A percentile compares a stretch with the other conserved stretches of the same genome.
Evolutionary conservation across 2,888 invertebrate genomes (phyloP).

Genomic region (Cephus spinipes): DNA sequence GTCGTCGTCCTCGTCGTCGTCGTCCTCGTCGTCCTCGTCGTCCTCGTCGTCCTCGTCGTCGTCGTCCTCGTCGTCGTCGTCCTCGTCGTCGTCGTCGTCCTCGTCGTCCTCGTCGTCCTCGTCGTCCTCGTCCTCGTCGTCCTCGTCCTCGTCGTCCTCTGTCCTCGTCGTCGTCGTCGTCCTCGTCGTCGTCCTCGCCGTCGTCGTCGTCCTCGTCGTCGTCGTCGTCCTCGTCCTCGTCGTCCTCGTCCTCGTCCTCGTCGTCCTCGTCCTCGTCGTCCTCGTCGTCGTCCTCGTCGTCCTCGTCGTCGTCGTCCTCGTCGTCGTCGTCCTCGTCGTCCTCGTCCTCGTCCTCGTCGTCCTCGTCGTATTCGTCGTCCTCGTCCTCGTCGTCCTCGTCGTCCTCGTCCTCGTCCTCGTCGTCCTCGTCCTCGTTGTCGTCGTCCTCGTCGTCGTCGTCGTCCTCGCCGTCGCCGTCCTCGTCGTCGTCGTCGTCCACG

Average conservation of each 20-base stretch:
- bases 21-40: not conserved
- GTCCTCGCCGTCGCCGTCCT: no score
- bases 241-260: not conserved
- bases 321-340: not conserved
- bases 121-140: not conserved
- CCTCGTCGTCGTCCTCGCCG: no score
- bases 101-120: not conserved
- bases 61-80: not conserved
- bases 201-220: not conserved
- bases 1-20: not conserved
- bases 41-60: not conserved
- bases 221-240: not conserved
- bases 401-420: no score
- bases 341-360: not conserved
- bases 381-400: no score
- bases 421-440: no score
- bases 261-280: not conserved
- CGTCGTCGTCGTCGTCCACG: no score
- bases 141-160: no score
- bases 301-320: not conserved
- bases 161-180: no score
- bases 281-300: constrained; percentile 1
- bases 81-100: not conserved
- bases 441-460: no score
- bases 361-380: no score